Percentiles rank a stretch among this genome's conserved stretches.
Conservation (phyloP, 2,888 invertebrate genomes). For the Synanthedon andrenaeformis region DNA sequence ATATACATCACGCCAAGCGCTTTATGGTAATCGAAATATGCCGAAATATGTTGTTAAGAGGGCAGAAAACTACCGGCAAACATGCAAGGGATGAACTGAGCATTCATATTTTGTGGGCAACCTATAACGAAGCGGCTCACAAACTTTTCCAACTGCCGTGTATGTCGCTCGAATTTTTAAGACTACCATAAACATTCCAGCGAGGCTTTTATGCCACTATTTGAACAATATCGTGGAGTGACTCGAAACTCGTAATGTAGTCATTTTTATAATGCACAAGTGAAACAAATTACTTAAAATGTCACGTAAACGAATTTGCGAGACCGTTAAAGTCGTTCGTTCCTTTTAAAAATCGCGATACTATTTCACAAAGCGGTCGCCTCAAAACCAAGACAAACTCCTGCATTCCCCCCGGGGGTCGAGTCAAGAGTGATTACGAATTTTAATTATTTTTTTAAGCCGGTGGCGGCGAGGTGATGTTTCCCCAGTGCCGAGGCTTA, state of each 20-base stretch:
- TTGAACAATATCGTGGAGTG: conserved; percentile 30
- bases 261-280: conserved; percentile 39
- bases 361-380: conserved; percentile 25
- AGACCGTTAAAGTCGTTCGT: conserved; percentile 30
- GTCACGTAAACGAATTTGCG: conserved; percentile 36
- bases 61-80: conserved; percentile 61
- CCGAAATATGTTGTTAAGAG: conserved; percentile 69
- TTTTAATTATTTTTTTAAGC: conserved; percentile 72
- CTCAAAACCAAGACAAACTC: conserved; percentile 36
- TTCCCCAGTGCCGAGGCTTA: conserved; percentile 63
- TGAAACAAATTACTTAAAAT: conserved; percentile 33
- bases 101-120: conserved; percentile 59
- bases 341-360: conserved; percentile 22
- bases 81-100: conserved; percentile 67
- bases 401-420: conserved; percentile 37
- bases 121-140: conserved; percentile 47
- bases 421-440: conserved; percentile 71
- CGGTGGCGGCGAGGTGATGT: conserved; percentile 67
- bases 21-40: conserved; percentile 71
- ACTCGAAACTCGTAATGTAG: conserved; percentile 41
- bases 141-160: conserved; percentile 48
- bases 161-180: conserved; percentile 53
- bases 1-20: conserved; percentile 64
- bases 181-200: conserved; percentile 51
- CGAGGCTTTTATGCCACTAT: conserved; percentile 45